Base-by-base conservation (phyloP, 1,140 invertebrate species). In the Hyposmocoma kahamanoa region DNA sequence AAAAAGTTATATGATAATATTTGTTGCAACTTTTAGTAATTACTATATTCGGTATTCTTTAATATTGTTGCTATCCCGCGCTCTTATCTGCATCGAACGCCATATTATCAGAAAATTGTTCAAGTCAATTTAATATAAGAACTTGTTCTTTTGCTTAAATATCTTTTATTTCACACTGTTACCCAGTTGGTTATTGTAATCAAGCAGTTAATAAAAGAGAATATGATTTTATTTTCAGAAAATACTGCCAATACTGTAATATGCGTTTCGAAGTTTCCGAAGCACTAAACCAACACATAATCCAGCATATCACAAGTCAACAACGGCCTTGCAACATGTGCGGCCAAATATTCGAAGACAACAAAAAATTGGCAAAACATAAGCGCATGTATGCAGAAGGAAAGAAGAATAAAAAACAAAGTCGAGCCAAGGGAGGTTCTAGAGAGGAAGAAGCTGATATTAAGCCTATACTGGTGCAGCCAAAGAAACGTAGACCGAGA, bases 191-290 rank as follows among this genome's bases (percentile, higher is more conserved):
- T 26, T 5, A 26, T 11, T 26, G 24, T 26, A 26, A 5, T 6
- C 5, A 26, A 26, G 11, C 24, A 26, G 24, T 6, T 26, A 5
- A 26, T 26, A 26, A 5, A 74, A 22, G 24, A 91, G 56, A 90
- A 91, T 51, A 91, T 91, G 90, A 91, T 91, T 26, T 26, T 3
- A 42, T 34, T 71, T 70, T 22, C 60, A 78, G 72, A 56, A 75
- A 71, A 50, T 50, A 64, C 26, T 76, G 72, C 36, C 51, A 75
- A 32, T 72, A 75, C 44, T 76, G 72, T 36, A 62, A 76, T 49
- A 52, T 59, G 30, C 6, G 42, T 6, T 30, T 72, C 1, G 44
- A 54, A 11, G 60, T 62, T 26, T 6, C 11, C 0, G 58, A 65
- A 8, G 19, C 26, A n/a, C 18, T 65, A 17, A 22, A 43, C 6